A percentile compares a stretch with the other conserved stretches of the same genome.
Evolutionary conservation across 2,113 vertebrate genomes (phyloP).

Genomic region (Macrotus californicus): DNA sequence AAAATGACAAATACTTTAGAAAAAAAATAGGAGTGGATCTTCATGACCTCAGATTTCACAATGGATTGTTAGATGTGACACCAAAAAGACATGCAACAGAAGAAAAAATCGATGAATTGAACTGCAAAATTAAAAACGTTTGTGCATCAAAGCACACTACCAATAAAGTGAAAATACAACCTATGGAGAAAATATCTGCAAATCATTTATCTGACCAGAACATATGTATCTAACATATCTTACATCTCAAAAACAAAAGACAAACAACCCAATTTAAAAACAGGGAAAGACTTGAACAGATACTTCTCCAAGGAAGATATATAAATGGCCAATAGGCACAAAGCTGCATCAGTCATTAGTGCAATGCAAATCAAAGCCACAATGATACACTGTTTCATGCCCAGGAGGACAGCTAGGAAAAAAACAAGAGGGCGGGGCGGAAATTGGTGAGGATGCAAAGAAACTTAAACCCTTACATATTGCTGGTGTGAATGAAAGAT

Average conservation of each 20-base stretch:
- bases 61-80: not conserved
- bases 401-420: not conserved
- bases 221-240: not conserved
- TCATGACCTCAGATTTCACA: not conserved
- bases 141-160: not conserved
- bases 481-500: not conserved
- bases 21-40: not conserved
- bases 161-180: not conserved
- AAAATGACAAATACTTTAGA: not conserved
- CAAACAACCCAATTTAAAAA: not conserved
- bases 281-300: not conserved
- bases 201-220: not conserved
- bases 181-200: not conserved
- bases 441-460: not conserved
- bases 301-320: not conserved
- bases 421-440: not conserved
- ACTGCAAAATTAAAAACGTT: not conserved
- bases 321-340: not conserved
- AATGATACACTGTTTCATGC: not conserved
- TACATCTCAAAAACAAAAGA: not conserved
- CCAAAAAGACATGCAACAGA: not conserved
- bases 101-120: not conserved
- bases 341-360: not conserved
- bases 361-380: conserved; percentile 12
- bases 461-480: not conserved